A percentile compares a stretch with the other conserved stretches of the same genome.
Evolutionary conservation across 92 coral and sea anemone species (phyloP).

Genomic region (Epizoanthus illoricatus): DNA sequence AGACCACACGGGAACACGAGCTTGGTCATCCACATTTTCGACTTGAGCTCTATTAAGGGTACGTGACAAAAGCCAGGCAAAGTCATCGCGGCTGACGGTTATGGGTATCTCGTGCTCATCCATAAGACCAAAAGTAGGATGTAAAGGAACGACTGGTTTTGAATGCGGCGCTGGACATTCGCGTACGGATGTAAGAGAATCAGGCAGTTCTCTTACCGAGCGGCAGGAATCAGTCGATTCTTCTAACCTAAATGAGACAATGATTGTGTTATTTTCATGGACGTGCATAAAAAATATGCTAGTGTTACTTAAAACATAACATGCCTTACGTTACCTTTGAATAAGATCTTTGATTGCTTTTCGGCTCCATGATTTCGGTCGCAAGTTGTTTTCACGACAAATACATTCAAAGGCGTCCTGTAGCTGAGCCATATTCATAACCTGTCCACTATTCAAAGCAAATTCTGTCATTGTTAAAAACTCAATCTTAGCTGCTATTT

Average conservation of each 20-base stretch:
- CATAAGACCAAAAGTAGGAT: constrained; percentile 32
- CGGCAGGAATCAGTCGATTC: constrained; percentile 31
- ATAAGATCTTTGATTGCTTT: constrained; percentile 45
- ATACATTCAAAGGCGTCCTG: constrained; percentile 25
- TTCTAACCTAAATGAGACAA: constrained; percentile 27
- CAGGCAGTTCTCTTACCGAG: constrained; percentile 36
- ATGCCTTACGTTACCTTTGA: constrained; percentile 37
- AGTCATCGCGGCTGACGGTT: constrained; percentile 31
- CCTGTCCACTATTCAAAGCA: constrained; percentile 31
- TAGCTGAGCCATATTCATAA: constrained; percentile 41
- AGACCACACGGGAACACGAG: constrained; percentile 44
- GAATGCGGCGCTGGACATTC: constrained; percentile 46
- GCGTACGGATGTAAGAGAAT: too few species aligned
- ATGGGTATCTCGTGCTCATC: constrained; percentile 43
- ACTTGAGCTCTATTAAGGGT: constrained; percentile 11
- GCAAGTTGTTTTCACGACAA: constrained; percentile 15
- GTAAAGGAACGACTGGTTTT: constrained; percentile 26
- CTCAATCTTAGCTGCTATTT: constrained; percentile 43
- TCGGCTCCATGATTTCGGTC: background rate
- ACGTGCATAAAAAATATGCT: too few species aligned
- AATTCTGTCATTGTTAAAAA: constrained; percentile 34
- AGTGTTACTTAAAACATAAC: too few species aligned
- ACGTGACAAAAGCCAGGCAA: constrained; percentile 52
- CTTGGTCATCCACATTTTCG: background rate
- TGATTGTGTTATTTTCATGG: background rate